A percentile compares a stretch with the other conserved stretches of the same genome.
Conservation (phyloP, 1,140 invertebrate genomes). For the Drosophila lacertosa region DNA sequence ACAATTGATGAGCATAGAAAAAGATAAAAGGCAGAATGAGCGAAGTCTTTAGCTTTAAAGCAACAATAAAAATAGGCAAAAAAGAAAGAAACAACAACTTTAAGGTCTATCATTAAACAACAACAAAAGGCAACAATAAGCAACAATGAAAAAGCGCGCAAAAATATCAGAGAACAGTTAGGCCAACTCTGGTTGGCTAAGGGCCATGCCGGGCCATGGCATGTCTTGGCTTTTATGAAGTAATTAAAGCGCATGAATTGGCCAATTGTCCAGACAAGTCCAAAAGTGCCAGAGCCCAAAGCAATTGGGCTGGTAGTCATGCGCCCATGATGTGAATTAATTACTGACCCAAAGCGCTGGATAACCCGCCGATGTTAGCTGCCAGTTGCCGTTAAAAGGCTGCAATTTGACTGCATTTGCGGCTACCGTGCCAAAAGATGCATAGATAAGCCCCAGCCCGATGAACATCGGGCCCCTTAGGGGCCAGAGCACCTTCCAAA, state of each 20-base stretch:
- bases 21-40: slow-evolving; percentile 1
- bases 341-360: slow-evolving; percentile 78
- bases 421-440: slow-evolving; percentile 67
- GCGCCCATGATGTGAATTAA: slow-evolving; percentile 71
- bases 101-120: slow-evolving; percentile 62
- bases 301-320: slow-evolving; percentile 32
- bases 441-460: slow-evolving; percentile 52
- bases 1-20: slow-evolving; percentile 49
- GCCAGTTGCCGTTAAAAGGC: slow-evolving; percentile 67
- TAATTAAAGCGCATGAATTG: slow-evolving; percentile 82
- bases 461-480: slow-evolving; percentile 18
- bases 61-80: slow-evolving; percentile 36
- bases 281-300: slow-evolving; percentile 33
- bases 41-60: slow-evolving; percentile 14
- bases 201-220: slow-evolving; percentile 34
- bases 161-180: slow-evolving; percentile 62
- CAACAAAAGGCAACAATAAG: slow-evolving; percentile 38
- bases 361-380: slow-evolving; percentile 35
- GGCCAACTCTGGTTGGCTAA: slow-evolving; percentile 35
- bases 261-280: slow-evolving; percentile 59
- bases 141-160: slow-evolving; percentile 52
- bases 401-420: slow-evolving; percentile 34
- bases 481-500: background rate
- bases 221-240: slow-evolving; percentile 68
- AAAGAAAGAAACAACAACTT: slow-evolving; percentile 32